Conservation (phyloP, 2,113 vertebrate species). For the Albula goreensis region DNA sequence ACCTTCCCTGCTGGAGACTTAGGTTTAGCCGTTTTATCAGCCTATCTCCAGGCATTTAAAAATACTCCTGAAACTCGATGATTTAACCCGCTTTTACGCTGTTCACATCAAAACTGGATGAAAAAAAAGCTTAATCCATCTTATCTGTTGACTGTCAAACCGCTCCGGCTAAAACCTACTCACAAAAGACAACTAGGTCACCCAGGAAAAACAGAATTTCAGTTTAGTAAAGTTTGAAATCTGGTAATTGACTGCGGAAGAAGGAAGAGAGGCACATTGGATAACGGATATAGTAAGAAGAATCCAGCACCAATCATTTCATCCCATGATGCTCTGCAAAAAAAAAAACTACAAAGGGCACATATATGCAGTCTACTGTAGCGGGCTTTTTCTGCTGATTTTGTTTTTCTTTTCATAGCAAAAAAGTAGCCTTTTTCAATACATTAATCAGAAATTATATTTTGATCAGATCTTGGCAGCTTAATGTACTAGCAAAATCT, state of each 20-base stretch:
- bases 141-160: slow-evolving; percentile 85
- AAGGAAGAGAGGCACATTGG: slow-evolving; percentile 26
- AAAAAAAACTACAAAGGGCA: background rate
- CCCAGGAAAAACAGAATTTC: slow-evolving; percentile 66
- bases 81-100: slow-evolving; percentile 81
- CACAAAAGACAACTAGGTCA: slow-evolving; percentile 84
- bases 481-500: background rate
- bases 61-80: slow-evolving; percentile 78
- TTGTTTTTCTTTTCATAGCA: background rate
- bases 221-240: slow-evolving; percentile 69
- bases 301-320: slow-evolving; percentile 36
- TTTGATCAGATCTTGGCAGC: background rate
- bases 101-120: slow-evolving; percentile 81
- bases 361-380: background rate
- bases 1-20: slow-evolving; percentile 67
- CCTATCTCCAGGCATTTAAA: slow-evolving; percentile 79
- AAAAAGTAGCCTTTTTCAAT: background rate
- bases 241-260: slow-evolving; percentile 74
- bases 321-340: slow-evolving; percentile 25
- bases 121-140: slow-evolving; percentile 79
- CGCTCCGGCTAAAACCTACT: slow-evolving; percentile 80
- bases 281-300: slow-evolving; percentile 31
- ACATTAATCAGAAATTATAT: background rate
- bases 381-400: background rate
- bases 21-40: slow-evolving; percentile 75